Evolutionary conservation across 2,797 vertebrate species (phyloP), one percentile per base, ranked within the genome.

Genomic region (Xiphorhynchus erythropygius): DNA sequence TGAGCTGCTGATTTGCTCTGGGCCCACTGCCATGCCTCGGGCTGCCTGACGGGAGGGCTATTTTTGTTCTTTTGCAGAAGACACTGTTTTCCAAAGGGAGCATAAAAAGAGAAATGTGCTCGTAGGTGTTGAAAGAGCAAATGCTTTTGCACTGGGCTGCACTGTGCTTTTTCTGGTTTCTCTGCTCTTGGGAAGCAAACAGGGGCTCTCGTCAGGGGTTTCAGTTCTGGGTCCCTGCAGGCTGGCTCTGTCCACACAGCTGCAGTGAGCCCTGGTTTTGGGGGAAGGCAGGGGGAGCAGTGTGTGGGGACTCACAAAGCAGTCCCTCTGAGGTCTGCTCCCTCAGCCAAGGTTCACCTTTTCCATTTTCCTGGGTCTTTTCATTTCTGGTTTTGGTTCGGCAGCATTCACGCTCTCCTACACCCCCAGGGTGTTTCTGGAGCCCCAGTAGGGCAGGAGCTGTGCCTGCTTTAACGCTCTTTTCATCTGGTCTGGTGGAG

Each of bases 91-190:
- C 74, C 89, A 95, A 95, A 84, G 22, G 89, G 91, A 96, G 92
- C 84, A 39, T 89, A 76, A 93, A 89, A 93, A 92, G 84, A 79
- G 85, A 96, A 94, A 92, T 87, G 89, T 89, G 60, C 56, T 95
- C 9, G 52, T 96, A 96, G 92, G 92, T 96, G 94, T 89, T 85
- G 95, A 89, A 94, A 80, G 94, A 95, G 92, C 84, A 89, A 94
- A 90, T 49, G 78, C 52, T 35, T 93, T 87, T 91, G 81, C 70
- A 11, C 89, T 92, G 89, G 89, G 59, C 78, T 93, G 81, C 9
- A 10, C 92, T 85, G 75, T 82, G 73, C 68, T 81, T 96, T 93
- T 94, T 82, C 91, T 90, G 41, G 33, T 89, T 93, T 67, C 78
- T 41, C 37, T 15, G 7, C 71, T 84, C 23, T 80, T 89, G 74